A percentile compares a stretch with the other conserved stretches of the same genome.
Conservation (phyloP, 2,888 invertebrate genomes). For the Syrista parreyssii region DNA sequence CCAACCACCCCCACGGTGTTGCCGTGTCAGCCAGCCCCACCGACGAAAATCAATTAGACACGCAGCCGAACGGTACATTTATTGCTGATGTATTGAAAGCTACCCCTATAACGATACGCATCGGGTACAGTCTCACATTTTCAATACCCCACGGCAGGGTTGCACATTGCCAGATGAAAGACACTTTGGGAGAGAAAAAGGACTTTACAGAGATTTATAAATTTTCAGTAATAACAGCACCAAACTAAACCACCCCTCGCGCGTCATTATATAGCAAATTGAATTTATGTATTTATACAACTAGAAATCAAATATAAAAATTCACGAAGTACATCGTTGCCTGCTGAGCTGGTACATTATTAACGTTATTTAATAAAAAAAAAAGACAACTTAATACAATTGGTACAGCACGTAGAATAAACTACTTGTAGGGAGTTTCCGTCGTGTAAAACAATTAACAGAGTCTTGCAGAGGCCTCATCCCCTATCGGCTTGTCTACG, state of each 20-base stretch:
- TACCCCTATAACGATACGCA: not conserved
- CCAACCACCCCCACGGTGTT: constrained; percentile 28
- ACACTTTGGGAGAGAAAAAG: not conserved
- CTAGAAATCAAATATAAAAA: not conserved
- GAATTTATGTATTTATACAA: not conserved
- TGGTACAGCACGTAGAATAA: not conserved
- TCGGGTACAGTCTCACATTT: not conserved
- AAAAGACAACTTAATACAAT: not conserved
- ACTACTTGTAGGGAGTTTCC: constrained; percentile 30
- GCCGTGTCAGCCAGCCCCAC: constrained; percentile 29
- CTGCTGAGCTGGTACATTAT: not conserved
- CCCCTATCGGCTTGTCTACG: constrained; percentile 42
- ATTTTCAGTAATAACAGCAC: not conserved
- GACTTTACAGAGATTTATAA: not conserved
- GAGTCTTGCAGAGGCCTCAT: constrained; percentile 38
- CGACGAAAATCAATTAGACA: constrained; percentile 60
- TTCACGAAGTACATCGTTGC: not conserved
- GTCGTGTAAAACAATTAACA: constrained; percentile 59
- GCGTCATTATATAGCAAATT: not conserved
- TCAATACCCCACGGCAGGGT: not conserved
- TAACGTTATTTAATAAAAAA: too few species aligned
- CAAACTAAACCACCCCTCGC: not conserved
- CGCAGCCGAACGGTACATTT: constrained; percentile 30
- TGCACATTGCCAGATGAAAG: not conserved
- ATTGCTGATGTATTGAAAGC: constrained; percentile 12